These are phyloP conservation scores for Aleiodes leptofemur DNA, from an alignment of 2,888 invertebrate species.

Conservation along the genomic window DNA sequence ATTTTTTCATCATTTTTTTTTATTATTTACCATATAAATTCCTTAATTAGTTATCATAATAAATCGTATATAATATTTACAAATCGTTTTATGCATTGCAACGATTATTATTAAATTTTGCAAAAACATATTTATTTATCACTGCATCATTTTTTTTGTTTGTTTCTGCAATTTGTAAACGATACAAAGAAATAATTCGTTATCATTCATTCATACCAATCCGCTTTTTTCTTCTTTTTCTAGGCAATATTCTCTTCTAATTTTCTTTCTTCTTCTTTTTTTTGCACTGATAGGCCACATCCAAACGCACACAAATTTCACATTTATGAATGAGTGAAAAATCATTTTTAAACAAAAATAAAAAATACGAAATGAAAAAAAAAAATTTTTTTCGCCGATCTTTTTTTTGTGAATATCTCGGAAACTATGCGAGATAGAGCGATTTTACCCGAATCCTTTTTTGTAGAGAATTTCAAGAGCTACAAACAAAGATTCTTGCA, in stretches of 20 bases:
- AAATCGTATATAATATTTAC: slow-evolving; percentile 67
- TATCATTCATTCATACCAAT: slow-evolving; percentile 29
- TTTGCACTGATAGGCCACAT: slow-evolving; percentile 2
- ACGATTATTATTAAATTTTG: slow-evolving; percentile 53
- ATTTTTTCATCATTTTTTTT: background rate
- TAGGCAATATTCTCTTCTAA: background rate
- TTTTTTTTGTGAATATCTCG: too few relatives aligned
- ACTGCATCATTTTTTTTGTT: slow-evolving; percentile 44
- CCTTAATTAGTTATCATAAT: slow-evolving; percentile 58
- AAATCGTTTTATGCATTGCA: slow-evolving; percentile 65
- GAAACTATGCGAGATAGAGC: too few relatives aligned
- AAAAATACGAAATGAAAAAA: too few relatives aligned
- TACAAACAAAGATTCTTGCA: too few relatives aligned
- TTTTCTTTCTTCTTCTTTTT: too few relatives aligned
- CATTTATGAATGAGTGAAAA: slow-evolving; percentile 1
- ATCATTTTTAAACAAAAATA: background rate
- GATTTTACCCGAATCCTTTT: too few relatives aligned
- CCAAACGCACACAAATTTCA: slow-evolving; percentile 25
- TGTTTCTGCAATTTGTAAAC: slow-evolving; percentile 23
- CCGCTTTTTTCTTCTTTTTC: slow-evolving; percentile 23
- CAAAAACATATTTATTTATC: slow-evolving; percentile 56
- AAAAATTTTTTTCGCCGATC: background rate
- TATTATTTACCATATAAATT: slow-evolving; percentile 43
- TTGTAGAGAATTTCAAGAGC: too few relatives aligned
- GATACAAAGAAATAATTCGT: slow-evolving; percentile 21